Percentiles rank a stretch among this genome's conserved stretches.
Evolutionary conservation across 1,140 invertebrate genomes (phyloP).

Genomic region (Hyles euphorbiae): DNA sequence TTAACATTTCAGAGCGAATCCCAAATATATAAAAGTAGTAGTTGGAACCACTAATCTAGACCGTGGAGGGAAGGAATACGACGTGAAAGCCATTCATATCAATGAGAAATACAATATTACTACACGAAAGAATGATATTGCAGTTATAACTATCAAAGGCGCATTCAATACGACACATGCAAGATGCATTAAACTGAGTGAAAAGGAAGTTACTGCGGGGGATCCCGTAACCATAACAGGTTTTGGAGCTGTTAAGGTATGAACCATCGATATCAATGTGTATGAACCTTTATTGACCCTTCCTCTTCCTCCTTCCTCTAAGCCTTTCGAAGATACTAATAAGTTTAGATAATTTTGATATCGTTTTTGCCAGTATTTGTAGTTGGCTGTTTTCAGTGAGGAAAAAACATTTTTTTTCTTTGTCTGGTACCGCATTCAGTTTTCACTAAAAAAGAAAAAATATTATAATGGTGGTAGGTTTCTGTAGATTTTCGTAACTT

Average conservation of each 20-base stretch:
- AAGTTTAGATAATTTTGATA: no score
- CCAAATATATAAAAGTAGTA: constrained; percentile 45
- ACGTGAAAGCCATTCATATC: constrained; percentile 34
- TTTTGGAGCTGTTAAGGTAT: constrained; percentile 53
- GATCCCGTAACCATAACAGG: constrained; percentile 45
- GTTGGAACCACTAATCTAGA: constrained; percentile 52
- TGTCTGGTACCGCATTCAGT: no score
- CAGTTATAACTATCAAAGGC: constrained; percentile 40
- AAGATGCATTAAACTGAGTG: constrained; percentile 32
- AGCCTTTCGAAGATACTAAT: no score
- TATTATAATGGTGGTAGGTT: no score
- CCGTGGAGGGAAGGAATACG: constrained; percentile 29
- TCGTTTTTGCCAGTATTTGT: no score
- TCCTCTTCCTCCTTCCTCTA: no score
- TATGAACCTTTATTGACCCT: no score
- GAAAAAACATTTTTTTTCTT: no score
- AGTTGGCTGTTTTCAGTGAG: no score
- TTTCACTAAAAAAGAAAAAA: no score
- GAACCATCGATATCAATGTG: not conserved
- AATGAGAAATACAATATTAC: constrained; percentile 41
- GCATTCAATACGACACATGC: constrained; percentile 35
- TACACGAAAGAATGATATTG: constrained; percentile 48
- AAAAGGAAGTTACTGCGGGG: constrained; percentile 34
- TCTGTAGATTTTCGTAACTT: no score
- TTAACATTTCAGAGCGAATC: constrained; percentile 40